These are phyloP conservation scores for Volucella inanis DNA, from an alignment of 2,888 invertebrate genomes.

Conservation along the genomic window DNA sequence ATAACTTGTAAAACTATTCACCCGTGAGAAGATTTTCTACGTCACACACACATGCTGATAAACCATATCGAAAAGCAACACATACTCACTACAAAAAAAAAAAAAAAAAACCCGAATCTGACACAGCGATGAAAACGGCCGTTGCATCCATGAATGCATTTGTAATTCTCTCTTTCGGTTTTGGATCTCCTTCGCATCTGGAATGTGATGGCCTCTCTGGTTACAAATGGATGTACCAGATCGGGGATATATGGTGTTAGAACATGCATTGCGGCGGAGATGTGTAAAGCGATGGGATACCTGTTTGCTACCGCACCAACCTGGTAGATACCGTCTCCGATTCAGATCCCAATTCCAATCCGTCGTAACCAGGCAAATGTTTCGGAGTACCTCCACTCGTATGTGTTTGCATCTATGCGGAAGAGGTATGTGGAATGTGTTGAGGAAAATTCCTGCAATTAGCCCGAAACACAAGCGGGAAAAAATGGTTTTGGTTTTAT, in stretches of 20 bases:
- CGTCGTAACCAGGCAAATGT: neutral
- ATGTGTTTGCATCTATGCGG: conserved; percentile 39
- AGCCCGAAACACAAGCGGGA: conserved; percentile 35
- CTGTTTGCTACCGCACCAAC: conserved; percentile 43
- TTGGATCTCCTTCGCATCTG: conserved; percentile 9
- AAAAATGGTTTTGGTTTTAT: conserved; percentile 24
- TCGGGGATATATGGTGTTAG: conserved; percentile 28
- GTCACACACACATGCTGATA: too few species aligned
- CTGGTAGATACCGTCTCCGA: conserved; percentile 19
- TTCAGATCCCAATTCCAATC: conserved; percentile 12
- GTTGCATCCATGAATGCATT: conserved; percentile 59
- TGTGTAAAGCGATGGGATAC: conserved; percentile 61
- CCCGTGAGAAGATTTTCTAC: too few species aligned
- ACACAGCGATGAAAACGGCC: conserved; percentile 52
- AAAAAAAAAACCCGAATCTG: conserved; percentile 30
- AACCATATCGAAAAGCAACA: neutral
- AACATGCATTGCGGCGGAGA: conserved; percentile 20
- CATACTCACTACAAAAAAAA: neutral
- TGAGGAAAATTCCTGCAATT: conserved; percentile 60
- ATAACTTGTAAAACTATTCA: too few species aligned
- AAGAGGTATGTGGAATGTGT: conserved; percentile 37
- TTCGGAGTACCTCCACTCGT: too few species aligned
- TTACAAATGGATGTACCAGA: conserved; percentile 47
- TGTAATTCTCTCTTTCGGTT: conserved; percentile 20
- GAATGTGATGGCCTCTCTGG: conserved; percentile 29